These are phyloP conservation scores for Heteronetta atricapilla DNA, from an alignment of 2,113 vertebrate genomes.

Conservation along the genomic window DNA sequence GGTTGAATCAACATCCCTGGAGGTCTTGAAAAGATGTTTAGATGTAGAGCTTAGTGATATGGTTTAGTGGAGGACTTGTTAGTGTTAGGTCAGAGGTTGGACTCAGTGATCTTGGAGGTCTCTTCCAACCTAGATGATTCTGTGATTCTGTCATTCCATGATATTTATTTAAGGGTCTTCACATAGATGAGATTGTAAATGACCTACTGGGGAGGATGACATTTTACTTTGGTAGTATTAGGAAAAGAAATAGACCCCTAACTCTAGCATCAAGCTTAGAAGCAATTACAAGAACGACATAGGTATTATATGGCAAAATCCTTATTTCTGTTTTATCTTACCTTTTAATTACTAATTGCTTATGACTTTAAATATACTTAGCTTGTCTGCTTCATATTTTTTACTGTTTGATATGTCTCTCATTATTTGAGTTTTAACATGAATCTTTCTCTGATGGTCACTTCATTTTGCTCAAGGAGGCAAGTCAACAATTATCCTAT, in stretches of 20 bases:
- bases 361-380: slow-evolving; percentile 9
- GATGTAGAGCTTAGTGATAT: too few relatives aligned
- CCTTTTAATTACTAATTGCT: slow-evolving; percentile 17
- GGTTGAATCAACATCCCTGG: too few relatives aligned
- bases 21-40: too few relatives aligned
- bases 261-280: background rate
- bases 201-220: background rate
- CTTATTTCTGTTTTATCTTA: background rate
- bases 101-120: too few relatives aligned
- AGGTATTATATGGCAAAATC: background rate
- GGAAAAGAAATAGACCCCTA: background rate
- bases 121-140: too few relatives aligned
- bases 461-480: background rate
- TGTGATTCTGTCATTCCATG: too few relatives aligned
- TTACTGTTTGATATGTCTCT: background rate
- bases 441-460: background rate
- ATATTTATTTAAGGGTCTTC: background rate
- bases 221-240: slow-evolving; percentile 19
- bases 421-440: slow-evolving; percentile 27
- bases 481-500: background rate
- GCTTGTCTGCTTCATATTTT: slow-evolving; percentile 14
- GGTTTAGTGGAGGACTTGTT: too few relatives aligned
- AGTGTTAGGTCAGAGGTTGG: too few relatives aligned
- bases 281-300: background rate
- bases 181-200: background rate